These are phyloP conservation scores for Portunus trituberculatus DNA, from an alignment of 1,140 invertebrate species.

Conservation along the genomic window DNA sequence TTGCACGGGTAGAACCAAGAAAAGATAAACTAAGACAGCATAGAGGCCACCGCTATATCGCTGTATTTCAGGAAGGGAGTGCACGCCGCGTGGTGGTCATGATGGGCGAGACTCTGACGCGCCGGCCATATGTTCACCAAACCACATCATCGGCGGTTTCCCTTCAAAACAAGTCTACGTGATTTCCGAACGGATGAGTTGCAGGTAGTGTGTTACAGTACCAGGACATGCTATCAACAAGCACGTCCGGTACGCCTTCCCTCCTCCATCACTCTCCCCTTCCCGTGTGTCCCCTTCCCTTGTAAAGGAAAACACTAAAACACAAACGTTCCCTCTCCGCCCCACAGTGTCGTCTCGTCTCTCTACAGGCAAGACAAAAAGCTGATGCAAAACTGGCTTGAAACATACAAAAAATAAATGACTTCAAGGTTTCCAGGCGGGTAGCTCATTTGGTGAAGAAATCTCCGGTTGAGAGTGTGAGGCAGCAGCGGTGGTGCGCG, in stretches of 20 bases:
- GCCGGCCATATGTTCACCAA: background rate
- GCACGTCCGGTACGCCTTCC: background rate
- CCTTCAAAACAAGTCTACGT: constrained; percentile 9
- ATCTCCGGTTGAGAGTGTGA: background rate
- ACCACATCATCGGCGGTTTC: background rate
- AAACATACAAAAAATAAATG: background rate
- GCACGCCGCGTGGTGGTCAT: background rate
- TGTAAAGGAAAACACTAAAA: too few species aligned
- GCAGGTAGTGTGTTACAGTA: background rate
- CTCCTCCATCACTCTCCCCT: too few species aligned
- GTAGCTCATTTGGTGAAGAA: constrained; percentile 7
- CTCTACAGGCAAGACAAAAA: too few species aligned
- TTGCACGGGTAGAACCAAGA: too few species aligned
- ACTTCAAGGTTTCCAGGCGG: background rate
- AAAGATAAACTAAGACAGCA: background rate
- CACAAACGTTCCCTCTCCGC: too few species aligned
- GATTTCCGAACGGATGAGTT: background rate
- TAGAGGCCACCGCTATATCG: background rate
- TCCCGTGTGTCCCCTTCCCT: too few species aligned
- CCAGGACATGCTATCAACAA: background rate
- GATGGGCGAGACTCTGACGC: background rate
- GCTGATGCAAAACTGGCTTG: background rate
- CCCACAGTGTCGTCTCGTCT: too few species aligned
- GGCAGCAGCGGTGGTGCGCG: background rate
- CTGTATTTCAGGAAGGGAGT: background rate